Conservation (phyloP, 2,113 vertebrate genomes). For the Pampusana beccarii region DNA sequence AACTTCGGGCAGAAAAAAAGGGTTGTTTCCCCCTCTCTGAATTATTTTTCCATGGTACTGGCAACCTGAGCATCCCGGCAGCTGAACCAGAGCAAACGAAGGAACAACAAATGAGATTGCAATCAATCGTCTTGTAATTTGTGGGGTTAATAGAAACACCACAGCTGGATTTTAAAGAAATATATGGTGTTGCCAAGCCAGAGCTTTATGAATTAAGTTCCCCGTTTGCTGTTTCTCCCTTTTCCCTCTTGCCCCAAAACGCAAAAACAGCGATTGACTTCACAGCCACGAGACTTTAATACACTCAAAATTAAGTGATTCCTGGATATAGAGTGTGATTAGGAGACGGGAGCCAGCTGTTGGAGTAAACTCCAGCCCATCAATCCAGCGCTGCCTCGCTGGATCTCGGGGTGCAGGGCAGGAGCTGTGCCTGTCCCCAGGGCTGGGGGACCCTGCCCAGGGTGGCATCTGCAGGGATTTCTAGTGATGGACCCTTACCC, state of each 20-base stretch:
- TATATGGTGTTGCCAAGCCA: not conserved
- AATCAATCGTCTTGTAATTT: not conserved
- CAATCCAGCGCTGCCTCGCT: accelerated
- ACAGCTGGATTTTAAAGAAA: not conserved
- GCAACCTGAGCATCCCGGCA: not conserved
- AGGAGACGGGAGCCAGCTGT: not conserved
- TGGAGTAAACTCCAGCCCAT: not conserved
- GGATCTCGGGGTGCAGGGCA: not conserved
- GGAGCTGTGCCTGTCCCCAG: too few species aligned
- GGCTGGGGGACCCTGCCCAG: accelerated
- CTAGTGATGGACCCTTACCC: accelerated
- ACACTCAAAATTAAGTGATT: accelerated
- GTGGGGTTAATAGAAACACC: not conserved
- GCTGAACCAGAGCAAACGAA: not conserved
- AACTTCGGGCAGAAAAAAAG: not conserved
- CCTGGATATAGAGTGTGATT: accelerated
- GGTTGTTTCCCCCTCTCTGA: not conserved
- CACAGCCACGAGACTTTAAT: not conserved
- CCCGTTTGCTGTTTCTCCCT: not conserved
- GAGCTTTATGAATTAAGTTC: not conserved
- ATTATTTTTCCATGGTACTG: accelerated
- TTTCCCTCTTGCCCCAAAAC: not conserved
- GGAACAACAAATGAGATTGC: not conserved
- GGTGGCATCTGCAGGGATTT: not conserved
- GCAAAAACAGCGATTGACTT: accelerated